Base-by-base conservation (phyloP, 1,140 invertebrate species). In the Drosophila carrolli region DNA sequence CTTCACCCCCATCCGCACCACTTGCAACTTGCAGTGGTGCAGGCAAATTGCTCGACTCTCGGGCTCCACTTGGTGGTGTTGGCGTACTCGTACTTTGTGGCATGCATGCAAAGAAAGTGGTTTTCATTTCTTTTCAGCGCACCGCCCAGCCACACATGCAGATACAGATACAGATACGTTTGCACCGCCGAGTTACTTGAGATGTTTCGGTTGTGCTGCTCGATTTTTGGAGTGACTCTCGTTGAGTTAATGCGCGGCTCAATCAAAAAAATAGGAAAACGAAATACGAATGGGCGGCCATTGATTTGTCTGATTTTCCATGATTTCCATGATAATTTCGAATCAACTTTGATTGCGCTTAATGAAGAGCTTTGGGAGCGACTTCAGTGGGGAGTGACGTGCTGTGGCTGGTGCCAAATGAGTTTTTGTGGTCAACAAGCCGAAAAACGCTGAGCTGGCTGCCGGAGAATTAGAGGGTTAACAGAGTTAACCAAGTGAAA, bases 61-160 rank as follows among this genome's bases (percentile, higher is more conserved):
- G 44, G 61, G 54, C 76, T 73, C 66, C 75, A 76, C 53, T 60
- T 44, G 68, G 44, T 29, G 85, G 84, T 80, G 85, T 90, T 89
- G 81, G 84, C 81, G 84, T 90, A 81, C 76, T 81, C 85, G 85
- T 90, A 51, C 32, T 53, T 84, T 90, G 81, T 90, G 86, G 85
- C 84, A 89, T 86, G 89, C 89, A 88, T 89, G 85, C 90, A 90
- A 91, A 91, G 90, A 91, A 91, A 91, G 90, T 91, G 90, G 84
- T 91, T 91, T 91, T 91, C 90, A 91, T 91, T 91, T 91, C 86
- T 91, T 86, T 88, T 73, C 79, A 65, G 51, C 51, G 29, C 67
- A 85, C 77, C 70, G 81, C 74, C 81, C 65, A 63, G 70, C 61
- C 72, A 60, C 82, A 85, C 77, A 50, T 53, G 53, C 67, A 77